Base-by-base conservation (phyloP, 2,888 invertebrate species). In the Himalopsyche anomala region DNA sequence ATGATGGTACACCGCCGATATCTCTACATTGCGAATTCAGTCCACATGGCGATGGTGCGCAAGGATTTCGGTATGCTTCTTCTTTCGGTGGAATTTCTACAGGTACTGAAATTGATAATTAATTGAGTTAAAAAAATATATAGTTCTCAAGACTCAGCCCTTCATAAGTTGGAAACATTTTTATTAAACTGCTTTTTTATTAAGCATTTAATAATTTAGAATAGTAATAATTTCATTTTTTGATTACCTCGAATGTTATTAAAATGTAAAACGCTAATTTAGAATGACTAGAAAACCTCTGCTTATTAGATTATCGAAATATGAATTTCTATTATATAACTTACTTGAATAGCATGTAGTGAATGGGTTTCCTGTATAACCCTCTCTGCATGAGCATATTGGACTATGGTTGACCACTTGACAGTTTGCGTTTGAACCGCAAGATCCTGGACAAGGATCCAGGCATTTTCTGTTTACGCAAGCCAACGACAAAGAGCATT, bases 371-470 rank as follows among this genome's bases (percentile, higher is more conserved):
- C 95, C 95, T 56, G 94, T 94, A 89, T 92, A 94, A 84, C 93
- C 92, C 84, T 91, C 91, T 89, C 91, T 92, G 90, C 96, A 96
- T 86, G 94, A 94, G 90, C 96, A 96, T 89, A 96, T 95, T 8
- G 96, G 95, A 89, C 94, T 94, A 90, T 96, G 96, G 90, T 95
- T 95, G 56, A 95, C 94, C 19, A 96, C 96, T 89, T 94, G 94
- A 89, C 97, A 97, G 87, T 94, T 93, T 4, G 96, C 93, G 90
- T 96, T 96, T 88, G 94, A 92, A 42, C 96, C 97, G 91, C 97
- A 96, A 88, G 95, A 94, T 88, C 95, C 95, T 81, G 94, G 93
- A 89, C 96, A 97, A 45, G 96, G 96, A 90, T 96, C 95, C 12
- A 91, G 91, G 91, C 96, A 96, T 92, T 95, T 96, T 88, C 94